phyloP scores from a whole-genome alignment of 2,888 invertebrate genomes.

The Archips xylosteana region DNA sequence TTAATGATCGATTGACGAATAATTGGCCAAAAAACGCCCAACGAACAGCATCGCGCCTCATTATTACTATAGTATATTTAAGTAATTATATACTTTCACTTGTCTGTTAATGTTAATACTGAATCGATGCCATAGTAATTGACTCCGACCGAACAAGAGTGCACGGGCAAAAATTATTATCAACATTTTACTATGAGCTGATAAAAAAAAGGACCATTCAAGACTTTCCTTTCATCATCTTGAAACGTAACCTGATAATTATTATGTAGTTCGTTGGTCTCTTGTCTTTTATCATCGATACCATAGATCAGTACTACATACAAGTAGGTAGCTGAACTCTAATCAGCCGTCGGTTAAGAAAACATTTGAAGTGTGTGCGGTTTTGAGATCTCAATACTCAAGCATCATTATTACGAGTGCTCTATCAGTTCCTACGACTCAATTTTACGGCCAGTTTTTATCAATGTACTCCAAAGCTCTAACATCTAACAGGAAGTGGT shows the following conservation, averaged over 20 bases:
- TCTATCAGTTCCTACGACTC: constrained; percentile 28
- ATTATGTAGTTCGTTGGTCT: constrained; percentile 68
- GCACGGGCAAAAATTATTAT: constrained; percentile 68
- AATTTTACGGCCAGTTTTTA: constrained; percentile 34
- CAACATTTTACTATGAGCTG: constrained; percentile 68
- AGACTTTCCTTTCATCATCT: constrained; percentile 72
- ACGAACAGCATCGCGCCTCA: constrained; percentile 46
- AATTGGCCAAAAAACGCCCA: constrained; percentile 43
- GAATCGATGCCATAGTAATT: constrained; percentile 72
- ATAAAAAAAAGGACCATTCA: constrained; percentile 67
- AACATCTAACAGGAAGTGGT: constrained; percentile 51
- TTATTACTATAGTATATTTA: constrained; percentile 51
- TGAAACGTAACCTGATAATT: constrained; percentile 69
- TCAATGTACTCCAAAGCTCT: constrained; percentile 12
- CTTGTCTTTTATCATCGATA: constrained; percentile 48
- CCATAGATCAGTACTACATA: constrained; percentile 22
- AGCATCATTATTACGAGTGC: constrained; percentile 24
- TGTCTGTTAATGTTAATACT: constrained; percentile 63
- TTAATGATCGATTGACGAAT: constrained; percentile 45
- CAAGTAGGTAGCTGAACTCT: background rate
- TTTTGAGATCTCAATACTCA: constrained; percentile 24
- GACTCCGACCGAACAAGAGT: constrained; percentile 63
- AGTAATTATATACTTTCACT: constrained; percentile 75
- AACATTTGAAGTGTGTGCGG: constrained; percentile 23
- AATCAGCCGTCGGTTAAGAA: constrained; percentile 24